Percentiles rank a stretch among this genome's conserved stretches.
Evolutionary conservation across 2,797 vertebrate genomes (phyloP).

Genomic region (Fratercula arctica): DNA sequence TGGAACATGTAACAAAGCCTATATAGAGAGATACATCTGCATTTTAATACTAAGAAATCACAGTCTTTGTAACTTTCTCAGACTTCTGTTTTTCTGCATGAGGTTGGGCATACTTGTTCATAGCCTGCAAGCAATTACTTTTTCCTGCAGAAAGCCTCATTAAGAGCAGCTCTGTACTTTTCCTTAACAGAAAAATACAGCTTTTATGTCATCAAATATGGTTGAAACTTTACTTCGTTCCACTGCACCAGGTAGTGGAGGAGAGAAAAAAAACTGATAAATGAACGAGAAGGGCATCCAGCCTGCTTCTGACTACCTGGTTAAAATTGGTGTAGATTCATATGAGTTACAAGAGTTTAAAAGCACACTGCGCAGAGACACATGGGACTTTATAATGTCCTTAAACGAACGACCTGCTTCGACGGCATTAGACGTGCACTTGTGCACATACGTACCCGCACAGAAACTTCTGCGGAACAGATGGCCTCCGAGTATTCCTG

Average conservation of each 20-base stretch:
- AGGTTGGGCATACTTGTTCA: neutral
- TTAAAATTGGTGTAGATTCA: neutral
- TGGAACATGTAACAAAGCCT: neutral
- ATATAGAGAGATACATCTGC: neutral
- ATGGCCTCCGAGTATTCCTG: neutral
- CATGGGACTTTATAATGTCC: neutral
- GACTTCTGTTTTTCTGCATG: neutral
- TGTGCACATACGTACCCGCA: accelerated
- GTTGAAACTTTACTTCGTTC: neutral
- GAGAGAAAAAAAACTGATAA: neutral
- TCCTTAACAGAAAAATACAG: neutral
- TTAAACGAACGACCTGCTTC: neutral
- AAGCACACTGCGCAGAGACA: neutral
- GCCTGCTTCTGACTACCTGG: neutral
- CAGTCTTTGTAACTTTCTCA: neutral
- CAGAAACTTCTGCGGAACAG: neutral
- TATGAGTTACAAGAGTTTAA: neutral
- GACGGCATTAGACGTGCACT: neutral
- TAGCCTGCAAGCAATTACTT: neutral
- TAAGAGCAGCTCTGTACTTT: neutral
- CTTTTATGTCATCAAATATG: neutral
- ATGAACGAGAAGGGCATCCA: neutral
- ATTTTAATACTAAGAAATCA: neutral
- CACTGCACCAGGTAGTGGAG: accelerated
- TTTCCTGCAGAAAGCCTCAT: neutral